These are phyloP conservation scores for Notothenia rossii DNA, from an alignment of 2,113 vertebrate genomes.

Conservation along the genomic window DNA sequence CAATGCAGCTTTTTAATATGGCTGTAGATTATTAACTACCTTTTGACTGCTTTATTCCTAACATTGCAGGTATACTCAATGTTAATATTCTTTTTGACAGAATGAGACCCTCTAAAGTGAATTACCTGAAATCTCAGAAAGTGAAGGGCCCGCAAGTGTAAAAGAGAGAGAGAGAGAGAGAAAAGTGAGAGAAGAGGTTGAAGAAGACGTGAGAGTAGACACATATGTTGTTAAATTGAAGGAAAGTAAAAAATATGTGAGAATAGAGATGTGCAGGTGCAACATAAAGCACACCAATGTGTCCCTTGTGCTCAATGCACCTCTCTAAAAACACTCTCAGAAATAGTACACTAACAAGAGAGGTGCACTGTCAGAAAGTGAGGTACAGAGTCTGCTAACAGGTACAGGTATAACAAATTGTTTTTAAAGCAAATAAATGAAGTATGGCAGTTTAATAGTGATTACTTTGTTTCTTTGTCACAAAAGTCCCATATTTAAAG, in stretches of 20 bases:
- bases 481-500: conserved; percentile 3
- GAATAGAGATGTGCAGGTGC: background rate
- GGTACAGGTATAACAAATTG: background rate
- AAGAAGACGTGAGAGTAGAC: background rate
- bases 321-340: conserved; percentile 1
- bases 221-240: background rate
- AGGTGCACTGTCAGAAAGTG: background rate
- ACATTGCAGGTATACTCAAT: background rate
- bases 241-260: background rate
- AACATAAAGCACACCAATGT: background rate
- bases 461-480: background rate
- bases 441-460: conserved; percentile 5
- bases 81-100: background rate
- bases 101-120: background rate
- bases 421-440: conserved; percentile 2
- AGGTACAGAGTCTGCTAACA: too few species aligned
- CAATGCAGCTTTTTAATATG: background rate
- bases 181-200: background rate
- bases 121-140: background rate
- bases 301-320: background rate
- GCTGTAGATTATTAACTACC: background rate
- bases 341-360: background rate
- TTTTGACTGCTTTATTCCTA: background rate
- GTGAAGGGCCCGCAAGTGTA: background rate
- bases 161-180: background rate